phyloP scores from a whole-genome alignment of 2,113 vertebrate genomes.

The Apodemus sylvaticus region DNA sequence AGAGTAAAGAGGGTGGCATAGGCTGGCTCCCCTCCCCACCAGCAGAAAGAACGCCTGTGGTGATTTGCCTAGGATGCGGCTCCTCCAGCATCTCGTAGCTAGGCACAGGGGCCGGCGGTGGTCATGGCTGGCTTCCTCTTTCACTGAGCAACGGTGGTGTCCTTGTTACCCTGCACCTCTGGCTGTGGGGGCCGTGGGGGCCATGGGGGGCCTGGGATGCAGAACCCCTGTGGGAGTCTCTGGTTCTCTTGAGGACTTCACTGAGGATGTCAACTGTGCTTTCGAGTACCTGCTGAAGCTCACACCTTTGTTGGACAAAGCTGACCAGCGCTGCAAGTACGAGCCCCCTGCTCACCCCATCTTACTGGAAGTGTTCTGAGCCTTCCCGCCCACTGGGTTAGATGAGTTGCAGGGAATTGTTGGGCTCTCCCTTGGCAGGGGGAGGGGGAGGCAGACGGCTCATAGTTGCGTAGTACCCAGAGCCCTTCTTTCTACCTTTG shows the following conservation, averaged over 20 bases:
- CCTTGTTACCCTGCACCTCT: background rate
- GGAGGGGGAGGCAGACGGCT: background rate
- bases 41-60: background rate
- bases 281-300: constrained; percentile 97
- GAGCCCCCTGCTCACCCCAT: constrained; percentile 37
- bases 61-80: background rate
- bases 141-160: background rate
- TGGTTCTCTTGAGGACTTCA: constrained; percentile 91
- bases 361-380: background rate
- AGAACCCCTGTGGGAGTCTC: background rate
- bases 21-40: background rate
- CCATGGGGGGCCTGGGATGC: background rate
- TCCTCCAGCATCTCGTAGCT: fast-evolving
- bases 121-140: background rate
- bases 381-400: background rate
- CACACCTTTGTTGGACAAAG: constrained; percentile 96
- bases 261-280: constrained; percentile 94
- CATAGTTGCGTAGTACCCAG: background rate
- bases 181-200: background rate
- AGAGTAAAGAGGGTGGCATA: background rate
- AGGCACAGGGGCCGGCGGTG: background rate
- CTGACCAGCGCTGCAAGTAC: constrained; percentile 98
- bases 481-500: background rate
- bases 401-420: no score
- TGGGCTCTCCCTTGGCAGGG: background rate